A percentile compares a stretch with the other conserved stretches of the same genome.
Evolutionary conservation across 2,113 vertebrate species (phyloP).

Genomic region (Sisor rabdophorus): DNA sequence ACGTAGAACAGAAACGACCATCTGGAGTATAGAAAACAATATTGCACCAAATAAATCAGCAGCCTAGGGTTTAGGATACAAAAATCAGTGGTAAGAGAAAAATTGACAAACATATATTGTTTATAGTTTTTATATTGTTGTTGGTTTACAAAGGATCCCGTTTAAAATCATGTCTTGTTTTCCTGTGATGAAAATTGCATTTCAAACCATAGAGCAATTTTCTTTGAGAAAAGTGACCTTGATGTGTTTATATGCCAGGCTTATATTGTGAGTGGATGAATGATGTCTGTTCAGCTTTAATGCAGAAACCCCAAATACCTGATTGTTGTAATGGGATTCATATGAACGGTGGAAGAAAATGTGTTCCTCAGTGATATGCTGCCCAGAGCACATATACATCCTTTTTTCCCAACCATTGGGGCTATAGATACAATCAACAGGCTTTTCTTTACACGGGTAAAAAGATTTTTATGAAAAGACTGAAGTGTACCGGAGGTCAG

Average conservation of each 20-base stretch:
- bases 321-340: constrained; percentile 18
- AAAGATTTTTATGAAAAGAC: constrained; percentile 31
- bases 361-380: constrained; percentile 7
- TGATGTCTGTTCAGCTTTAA: constrained; percentile 20
- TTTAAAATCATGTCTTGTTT: constrained; percentile 28
- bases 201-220: constrained; percentile 38
- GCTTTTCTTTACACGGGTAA: background rate
- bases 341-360: constrained; percentile 8
- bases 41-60: background rate
- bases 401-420: background rate
- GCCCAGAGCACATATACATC: constrained; percentile 13
- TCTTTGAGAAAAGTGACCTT: constrained; percentile 27
- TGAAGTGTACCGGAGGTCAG: constrained; percentile 36
- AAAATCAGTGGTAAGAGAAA: constrained; percentile 2
- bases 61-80: background rate
- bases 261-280: constrained; percentile 22
- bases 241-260: constrained; percentile 24
- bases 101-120: constrained; percentile 4
- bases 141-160: constrained; percentile 23
- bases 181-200: constrained; percentile 36
- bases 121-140: constrained; percentile 23
- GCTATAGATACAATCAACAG: constrained; percentile 7
- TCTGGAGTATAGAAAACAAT: constrained; percentile 5
- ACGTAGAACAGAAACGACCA: background rate
- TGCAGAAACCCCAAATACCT: constrained; percentile 15